These are phyloP conservation scores for Drosophila arizonae DNA, from an alignment of 1,140 invertebrate species.

Conservation along the genomic window DNA sequence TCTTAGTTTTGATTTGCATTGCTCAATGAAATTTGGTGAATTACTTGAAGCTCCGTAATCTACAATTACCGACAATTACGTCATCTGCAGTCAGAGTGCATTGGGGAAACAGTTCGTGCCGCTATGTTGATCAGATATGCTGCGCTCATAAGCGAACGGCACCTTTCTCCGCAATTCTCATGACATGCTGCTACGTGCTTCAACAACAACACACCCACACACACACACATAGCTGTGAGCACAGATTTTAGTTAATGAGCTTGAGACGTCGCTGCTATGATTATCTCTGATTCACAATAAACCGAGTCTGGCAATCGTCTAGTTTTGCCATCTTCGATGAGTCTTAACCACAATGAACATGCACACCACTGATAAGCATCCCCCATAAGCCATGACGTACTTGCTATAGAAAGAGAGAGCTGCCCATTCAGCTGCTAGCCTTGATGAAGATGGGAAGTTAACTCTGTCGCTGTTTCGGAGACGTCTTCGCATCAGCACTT, in stretches of 20 bases:
- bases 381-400: slow-evolving; percentile 3
- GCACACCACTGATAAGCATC: slow-evolving; percentile 2
- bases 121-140: slow-evolving; percentile 36
- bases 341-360: background rate
- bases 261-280: background rate
- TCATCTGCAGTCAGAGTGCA: slow-evolving; percentile 32
- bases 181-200: slow-evolving; percentile 20
- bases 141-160: background rate
- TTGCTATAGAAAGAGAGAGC: background rate
- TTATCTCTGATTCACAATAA: background rate
- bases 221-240: background rate
- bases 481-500: background rate
- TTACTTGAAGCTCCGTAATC: background rate
- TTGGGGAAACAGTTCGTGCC: slow-evolving; percentile 27
- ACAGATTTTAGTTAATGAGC: background rate
- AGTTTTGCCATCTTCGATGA: slow-evolving; percentile 18
- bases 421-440: slow-evolving; percentile 1
- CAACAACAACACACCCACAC: background rate
- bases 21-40: slow-evolving; percentile 13
- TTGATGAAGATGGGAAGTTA: background rate
- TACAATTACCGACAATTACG: slow-evolving; percentile 28
- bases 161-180: slow-evolving; percentile 22
- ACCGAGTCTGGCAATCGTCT: slow-evolving; percentile 21
- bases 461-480: slow-evolving; percentile 6
- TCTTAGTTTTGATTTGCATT: slow-evolving; percentile 12